Conservation (phyloP, 2,797 vertebrate species). For the Ispidina picta region DNA sequence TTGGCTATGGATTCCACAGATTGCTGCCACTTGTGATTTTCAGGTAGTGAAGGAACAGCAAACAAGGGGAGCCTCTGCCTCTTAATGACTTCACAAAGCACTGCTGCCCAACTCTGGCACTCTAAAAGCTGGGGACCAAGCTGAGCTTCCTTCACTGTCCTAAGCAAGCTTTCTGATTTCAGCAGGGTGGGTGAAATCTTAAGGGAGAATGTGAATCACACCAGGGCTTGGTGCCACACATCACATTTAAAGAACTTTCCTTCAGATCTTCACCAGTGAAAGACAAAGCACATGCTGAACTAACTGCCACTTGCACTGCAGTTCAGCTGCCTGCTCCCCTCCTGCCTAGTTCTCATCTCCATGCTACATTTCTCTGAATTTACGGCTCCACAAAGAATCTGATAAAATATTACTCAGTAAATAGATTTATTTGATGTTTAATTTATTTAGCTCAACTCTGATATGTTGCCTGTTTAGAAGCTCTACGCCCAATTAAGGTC, state of each 20-base stretch:
- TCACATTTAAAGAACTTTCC: neutral
- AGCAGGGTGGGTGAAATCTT: neutral
- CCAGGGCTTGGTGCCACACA: neutral
- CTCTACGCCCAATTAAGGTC: neutral
- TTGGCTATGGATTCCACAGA: neutral
- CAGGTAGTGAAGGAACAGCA: neutral
- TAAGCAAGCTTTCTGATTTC: neutral
- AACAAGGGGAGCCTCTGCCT: neutral
- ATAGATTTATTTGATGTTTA: neutral
- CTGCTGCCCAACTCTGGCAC: neutral
- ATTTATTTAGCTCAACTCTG: neutral
- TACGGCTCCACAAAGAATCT: neutral
- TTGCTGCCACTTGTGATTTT: neutral
- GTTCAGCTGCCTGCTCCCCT: neutral
- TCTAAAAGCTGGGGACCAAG: neutral
- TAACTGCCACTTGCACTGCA: neutral
- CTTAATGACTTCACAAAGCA: neutral
- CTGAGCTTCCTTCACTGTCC: neutral
- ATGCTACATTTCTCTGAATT: neutral
- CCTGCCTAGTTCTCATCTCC: neutral
- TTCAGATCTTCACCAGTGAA: neutral
- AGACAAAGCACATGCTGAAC: conserved; percentile 11
- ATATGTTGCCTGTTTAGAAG: neutral
- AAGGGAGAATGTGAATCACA: conserved; percentile 22
- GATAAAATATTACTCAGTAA: neutral